phyloP scores from a whole-genome alignment of 2,888 invertebrate species.

The Erebia aethiops region DNA sequence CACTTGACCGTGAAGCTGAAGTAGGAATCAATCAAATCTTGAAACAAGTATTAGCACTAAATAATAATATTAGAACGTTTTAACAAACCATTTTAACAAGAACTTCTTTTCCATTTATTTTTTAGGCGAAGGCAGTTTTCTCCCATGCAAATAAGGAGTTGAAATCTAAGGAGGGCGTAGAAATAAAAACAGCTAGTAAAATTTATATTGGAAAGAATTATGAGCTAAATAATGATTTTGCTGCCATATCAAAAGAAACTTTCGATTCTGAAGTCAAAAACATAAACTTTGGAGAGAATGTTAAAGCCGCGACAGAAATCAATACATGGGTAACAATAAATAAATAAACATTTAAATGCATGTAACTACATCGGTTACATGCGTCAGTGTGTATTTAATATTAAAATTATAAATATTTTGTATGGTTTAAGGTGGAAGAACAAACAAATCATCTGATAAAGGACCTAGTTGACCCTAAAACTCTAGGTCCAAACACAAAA shows the following conservation, averaged over 20 bases:
- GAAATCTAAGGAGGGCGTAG: slow-evolving; percentile 70
- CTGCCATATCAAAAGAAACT: slow-evolving; percentile 75
- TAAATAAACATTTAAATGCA: too few relatives aligned
- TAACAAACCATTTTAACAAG: not conserved
- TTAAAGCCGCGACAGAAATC: slow-evolving; percentile 80
- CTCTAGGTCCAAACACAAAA: slow-evolving; percentile 79
- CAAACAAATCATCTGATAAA: slow-evolving; percentile 71
- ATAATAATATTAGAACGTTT: not conserved
- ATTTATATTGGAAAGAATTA: slow-evolving; percentile 82
- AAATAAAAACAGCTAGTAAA: slow-evolving; percentile 86
- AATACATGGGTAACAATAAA: slow-evolving; percentile 86
- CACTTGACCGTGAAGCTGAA: not conserved
- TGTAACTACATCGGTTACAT: too few relatives aligned
- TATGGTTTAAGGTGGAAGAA: slow-evolving; percentile 62
- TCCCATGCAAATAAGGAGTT: slow-evolving; percentile 47
- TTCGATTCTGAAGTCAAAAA: slow-evolving; percentile 85
- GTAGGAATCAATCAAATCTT: not conserved
- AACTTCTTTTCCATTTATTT: not conserved
- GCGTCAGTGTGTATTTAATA: too few relatives aligned
- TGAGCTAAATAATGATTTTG: slow-evolving; percentile 79
- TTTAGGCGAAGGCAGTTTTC: slow-evolving; percentile 63
- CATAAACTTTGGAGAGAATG: slow-evolving; percentile 82
- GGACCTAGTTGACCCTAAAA: slow-evolving; percentile 82
- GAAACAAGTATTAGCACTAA: not conserved
- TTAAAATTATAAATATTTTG: not conserved